Percentiles rank a stretch among this genome's conserved stretches.
Conservation (phyloP, 2,888 invertebrate species). For the Heteropelma amictum region DNA sequence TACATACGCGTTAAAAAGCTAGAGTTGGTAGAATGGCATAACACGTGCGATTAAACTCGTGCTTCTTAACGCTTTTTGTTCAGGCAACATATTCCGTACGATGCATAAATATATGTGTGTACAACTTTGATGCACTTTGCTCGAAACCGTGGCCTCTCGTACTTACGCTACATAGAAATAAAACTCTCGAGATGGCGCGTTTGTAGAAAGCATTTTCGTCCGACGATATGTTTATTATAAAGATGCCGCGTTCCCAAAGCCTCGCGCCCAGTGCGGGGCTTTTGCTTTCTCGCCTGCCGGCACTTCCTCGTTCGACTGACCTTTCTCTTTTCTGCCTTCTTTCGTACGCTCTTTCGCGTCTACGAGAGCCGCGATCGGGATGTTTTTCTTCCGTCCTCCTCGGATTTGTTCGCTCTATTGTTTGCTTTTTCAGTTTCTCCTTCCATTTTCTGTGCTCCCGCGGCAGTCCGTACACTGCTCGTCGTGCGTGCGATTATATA, state of each 20-base stretch:
- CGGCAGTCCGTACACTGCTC: neutral
- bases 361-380: no score
- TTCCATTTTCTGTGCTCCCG: neutral
- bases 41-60: neutral
- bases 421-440: neutral
- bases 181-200: conserved; percentile 36
- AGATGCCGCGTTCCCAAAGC: neutral
- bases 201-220: conserved; percentile 49
- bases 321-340: conserved; percentile 68
- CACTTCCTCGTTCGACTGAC: conserved; percentile 73
- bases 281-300: conserved; percentile 66
- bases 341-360: conserved; percentile 45
- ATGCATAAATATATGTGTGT: neutral
- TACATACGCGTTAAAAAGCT: neutral
- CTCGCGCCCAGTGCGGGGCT: conserved; percentile 26
- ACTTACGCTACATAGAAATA: conserved; percentile 24
- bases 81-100: neutral
- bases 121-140: conserved; percentile 17
- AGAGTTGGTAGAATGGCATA: neutral
- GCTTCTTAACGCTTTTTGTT: no score
- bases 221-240: no score
- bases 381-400: conserved; percentile 34
- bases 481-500: conserved; percentile 12
- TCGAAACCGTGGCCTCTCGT: conserved; percentile 14
- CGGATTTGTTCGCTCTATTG: neutral